Evolutionary conservation across 2,888 invertebrate genomes (phyloP).

Genomic region (Microctonus hyperodae): DNA sequence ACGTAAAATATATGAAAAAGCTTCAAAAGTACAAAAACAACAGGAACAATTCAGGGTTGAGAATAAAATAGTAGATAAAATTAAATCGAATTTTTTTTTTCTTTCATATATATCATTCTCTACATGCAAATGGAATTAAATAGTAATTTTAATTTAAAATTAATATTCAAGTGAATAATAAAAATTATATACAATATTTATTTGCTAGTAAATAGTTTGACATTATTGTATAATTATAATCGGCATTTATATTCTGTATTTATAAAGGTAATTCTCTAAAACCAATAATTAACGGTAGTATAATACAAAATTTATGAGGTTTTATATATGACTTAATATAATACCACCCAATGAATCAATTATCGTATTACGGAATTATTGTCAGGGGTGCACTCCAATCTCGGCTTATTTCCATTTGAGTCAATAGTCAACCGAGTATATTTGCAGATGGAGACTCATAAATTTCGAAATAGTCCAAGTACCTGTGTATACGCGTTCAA

Average conservation of each 20-base stretch:
- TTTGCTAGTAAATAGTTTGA: no score
- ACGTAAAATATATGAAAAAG: neutral
- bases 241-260: slow-evolving; percentile 10
- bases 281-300: slow-evolving; percentile 5
- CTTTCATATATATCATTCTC: no score
- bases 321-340: slow-evolving; percentile 40
- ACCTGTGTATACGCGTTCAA: slow-evolving; percentile 42
- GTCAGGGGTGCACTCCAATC: slow-evolving; percentile 36
- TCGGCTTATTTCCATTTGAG: slow-evolving; percentile 45
- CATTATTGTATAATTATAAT: slow-evolving; percentile 10
- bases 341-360: slow-evolving; percentile 57
- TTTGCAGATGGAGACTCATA: slow-evolving; percentile 45
- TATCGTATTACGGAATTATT: slow-evolving; percentile 59
- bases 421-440: slow-evolving; percentile 42
- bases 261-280: neutral
- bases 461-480: slow-evolving; percentile 40
- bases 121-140: no score
- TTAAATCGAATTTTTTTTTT: no score
- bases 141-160: no score
- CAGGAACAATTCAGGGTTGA: no score
- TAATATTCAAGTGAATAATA: no score
- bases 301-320: slow-evolving; percentile 28
- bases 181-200: no score
- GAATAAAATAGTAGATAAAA: no score
- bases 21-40: no score